Evolutionary conservation across 92 coral and sea anemone species (phyloP), one percentile per base, ranked within the genome.

Genomic region (Zoanthus gigantus): DNA sequence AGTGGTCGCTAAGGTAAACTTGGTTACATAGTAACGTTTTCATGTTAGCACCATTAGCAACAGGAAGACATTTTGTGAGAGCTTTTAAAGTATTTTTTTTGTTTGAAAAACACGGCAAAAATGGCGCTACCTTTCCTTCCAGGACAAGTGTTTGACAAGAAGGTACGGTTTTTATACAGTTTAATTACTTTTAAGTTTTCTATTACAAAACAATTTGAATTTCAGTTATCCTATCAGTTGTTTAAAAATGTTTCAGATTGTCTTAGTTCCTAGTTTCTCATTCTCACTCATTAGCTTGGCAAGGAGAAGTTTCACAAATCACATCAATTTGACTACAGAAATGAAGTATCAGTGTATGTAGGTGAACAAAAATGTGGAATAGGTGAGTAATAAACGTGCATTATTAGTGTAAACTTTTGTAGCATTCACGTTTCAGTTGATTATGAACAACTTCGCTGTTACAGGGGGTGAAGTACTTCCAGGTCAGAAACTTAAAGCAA

Each of bases 61-160:
- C 94, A 84, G 83, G 92, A 44, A 61, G 92, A 88, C 92, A 91
- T 77, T 78, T 88, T 82, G 86, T 66, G 76, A 78, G 37, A 68
- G 37, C 68, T 29, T 66, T 29, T 17, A 44, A 18, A 72, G 7
- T 23, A 23, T 47, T 69, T 17, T 1, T 76, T 52, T 76, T 58
- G 78, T 50, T 53, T 45, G 46, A 74, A 68, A 72, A 60, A 72
- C 17, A 48, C 83, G 54, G 12, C 58, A 68, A 79, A 44, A 75
- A 97, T 97, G 99, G 96, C 99, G 78, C 96, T 97, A 74, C 99
- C 99, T 75, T 94, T 97, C 77, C 97, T 97, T 50, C 97, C 99
- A 77, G 99, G 99, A 63, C 96, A 97, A 75, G 96, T 93, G 79
- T 97, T 97, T 77, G 97, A 97, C 89, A 93, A 95, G 90, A 97